Percentiles rank a stretch among this genome's conserved stretches.
Conservation (phyloP, 1,140 invertebrate genomes). For the Camponotus vicinus region DNA sequence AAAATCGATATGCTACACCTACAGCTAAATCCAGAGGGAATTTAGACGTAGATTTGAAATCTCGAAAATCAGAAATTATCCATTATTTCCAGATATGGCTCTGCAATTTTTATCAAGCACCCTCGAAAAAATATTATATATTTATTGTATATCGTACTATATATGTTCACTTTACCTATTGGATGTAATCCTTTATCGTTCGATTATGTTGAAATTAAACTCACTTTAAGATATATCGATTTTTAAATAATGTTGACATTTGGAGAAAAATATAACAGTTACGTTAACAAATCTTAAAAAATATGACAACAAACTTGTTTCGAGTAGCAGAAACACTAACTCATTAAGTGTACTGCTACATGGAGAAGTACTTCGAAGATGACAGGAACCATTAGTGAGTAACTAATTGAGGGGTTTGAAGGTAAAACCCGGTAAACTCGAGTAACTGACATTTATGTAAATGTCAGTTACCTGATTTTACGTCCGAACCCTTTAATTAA, state of each 20-base stretch:
- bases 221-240: neutral
- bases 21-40: constrained; percentile 27
- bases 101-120: neutral
- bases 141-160: too few species aligned
- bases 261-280: constrained; percentile 30
- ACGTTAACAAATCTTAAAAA: neutral
- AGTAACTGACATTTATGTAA: constrained; percentile 61
- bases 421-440: constrained; percentile 58
- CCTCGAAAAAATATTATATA: neutral
- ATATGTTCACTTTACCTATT: neutral
- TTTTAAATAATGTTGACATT: neutral
- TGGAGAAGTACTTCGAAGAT: constrained; percentile 56
- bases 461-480: constrained; percentile 64
- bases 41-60: constrained; percentile 24
- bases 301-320: constrained; percentile 31
- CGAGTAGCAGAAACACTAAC: constrained; percentile 26
- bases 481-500: constrained; percentile 57
- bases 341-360: constrained; percentile 63
- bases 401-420: constrained; percentile 59
- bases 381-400: constrained; percentile 59
- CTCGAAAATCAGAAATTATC: constrained; percentile 9
- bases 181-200: neutral
- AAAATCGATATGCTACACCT: constrained; percentile 47
- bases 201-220: neutral
- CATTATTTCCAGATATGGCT: neutral